Base-by-base conservation (phyloP, 2,113 vertebrate genomes). In the Polypterus senegalus region DNA sequence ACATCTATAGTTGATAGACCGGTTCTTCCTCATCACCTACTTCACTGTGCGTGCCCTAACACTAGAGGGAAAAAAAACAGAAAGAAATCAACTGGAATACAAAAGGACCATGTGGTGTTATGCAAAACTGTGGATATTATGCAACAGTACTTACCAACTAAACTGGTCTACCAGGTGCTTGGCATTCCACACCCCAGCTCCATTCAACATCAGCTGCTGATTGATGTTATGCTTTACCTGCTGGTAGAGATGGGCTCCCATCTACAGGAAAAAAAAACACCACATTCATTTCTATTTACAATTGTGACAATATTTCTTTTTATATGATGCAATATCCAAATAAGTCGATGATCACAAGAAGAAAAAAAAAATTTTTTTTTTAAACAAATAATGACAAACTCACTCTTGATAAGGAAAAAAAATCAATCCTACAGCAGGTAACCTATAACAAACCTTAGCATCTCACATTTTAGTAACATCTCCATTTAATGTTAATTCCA, bases 141-240 rank as follows among this genome's bases (percentile, higher is more conserved):
- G 49, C 6, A 51, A 7, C 9, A 48, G 46, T 4, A 9, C 9
- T 74, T 58, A 73, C 57, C 49, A 60, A 53, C 65, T 66, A 49
- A 78, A 78, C 56, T 65, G 56, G 68, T 78, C 76, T n/a, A 78
- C 76, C 51, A 76, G 63, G 11, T 69, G 62, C 66, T 78, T 78
- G 7, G 71, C 69, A 63, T 74, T 74, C 76, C 76, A 78, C 44
- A 72, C 67, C 49, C 76, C 76, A n/a, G 74, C 74, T 52, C 68
- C 65, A 51, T 70, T 76, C 59, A 68, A 49, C 56, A 74, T 11
- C 57, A 78, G 74, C 63, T 71, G 69, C 47, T 73, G 62, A 58
- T 60, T 74, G 45, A 72, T 64, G 44, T 65, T 10, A 27, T 66
- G 46, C 57, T 78, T 78, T 63, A 68, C 49, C 8, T 65, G 68